Conservation (phyloP, 2,888 invertebrate genomes). For the Meteorus colon region DNA sequence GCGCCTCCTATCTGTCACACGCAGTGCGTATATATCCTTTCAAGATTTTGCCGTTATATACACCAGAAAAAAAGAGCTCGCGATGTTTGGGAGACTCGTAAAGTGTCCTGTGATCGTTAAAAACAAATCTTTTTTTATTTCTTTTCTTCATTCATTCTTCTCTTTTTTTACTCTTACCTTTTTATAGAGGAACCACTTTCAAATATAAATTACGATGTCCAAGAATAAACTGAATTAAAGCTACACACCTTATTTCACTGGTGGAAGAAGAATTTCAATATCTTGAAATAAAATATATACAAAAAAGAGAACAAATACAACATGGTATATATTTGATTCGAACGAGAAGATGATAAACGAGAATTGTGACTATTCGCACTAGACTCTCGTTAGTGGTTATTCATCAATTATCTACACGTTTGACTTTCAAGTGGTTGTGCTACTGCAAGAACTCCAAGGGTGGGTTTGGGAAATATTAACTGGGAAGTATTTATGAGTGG, state of each 20-base stretch:
- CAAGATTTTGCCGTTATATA: not conserved
- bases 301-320: not conserved
- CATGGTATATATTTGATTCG: slow-evolving; percentile 15
- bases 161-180: not conserved
- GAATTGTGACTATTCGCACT: slow-evolving; percentile 52
- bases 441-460: slow-evolving; percentile 5
- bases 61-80: slow-evolving; percentile 12
- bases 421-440: slow-evolving; percentile 57
- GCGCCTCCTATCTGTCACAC: slow-evolving; percentile 6
- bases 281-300: not conserved
- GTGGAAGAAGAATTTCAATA: not conserved
- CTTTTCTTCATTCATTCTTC: not conserved
- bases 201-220: slow-evolving; percentile 21
- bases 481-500: slow-evolving; percentile 14
- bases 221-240: slow-evolving; percentile 20
- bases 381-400: slow-evolving; percentile 69
- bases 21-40: slow-evolving; percentile 20
- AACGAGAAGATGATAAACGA: slow-evolving; percentile 19
- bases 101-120: slow-evolving; percentile 33
- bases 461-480: slow-evolving; percentile 10
- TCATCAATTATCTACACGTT: slow-evolving; percentile 70
- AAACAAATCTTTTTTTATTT: slow-evolving; percentile 13
- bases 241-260: slow-evolving; percentile 3
- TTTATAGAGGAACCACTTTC: slow-evolving; percentile 21
- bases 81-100: slow-evolving; percentile 26